Conservation (phyloP, 2,113 vertebrate species). For the Corythornis vintsioides region DNA sequence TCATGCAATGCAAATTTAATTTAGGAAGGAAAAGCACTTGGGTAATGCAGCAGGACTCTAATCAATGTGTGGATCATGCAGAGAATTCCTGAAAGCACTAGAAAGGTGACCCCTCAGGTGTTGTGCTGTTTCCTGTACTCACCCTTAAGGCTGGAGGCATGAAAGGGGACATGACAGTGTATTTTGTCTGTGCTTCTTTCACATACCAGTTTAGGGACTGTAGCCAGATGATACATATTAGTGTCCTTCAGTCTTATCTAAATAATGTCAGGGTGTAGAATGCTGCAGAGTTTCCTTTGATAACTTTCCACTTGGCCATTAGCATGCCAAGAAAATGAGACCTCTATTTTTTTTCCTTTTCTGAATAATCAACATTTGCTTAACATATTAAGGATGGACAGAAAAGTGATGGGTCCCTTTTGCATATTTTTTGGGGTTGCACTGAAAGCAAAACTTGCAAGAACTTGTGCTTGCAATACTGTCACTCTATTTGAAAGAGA, state of each 20-base stretch:
- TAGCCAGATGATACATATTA: neutral
- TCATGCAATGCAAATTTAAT: slow-evolving; percentile 18
- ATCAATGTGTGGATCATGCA: neutral
- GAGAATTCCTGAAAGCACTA: neutral
- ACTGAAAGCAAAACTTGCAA: neutral
- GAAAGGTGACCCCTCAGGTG: neutral
- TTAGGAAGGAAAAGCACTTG: neutral
- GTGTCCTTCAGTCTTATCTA: neutral
- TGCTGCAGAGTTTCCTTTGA: neutral
- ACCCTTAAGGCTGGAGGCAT: neutral
- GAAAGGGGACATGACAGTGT: neutral
- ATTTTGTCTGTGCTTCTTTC: neutral
- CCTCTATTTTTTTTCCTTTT: neutral
- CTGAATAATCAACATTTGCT: neutral
- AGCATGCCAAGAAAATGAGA: neutral
- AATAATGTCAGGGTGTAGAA: neutral
- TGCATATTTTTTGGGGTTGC: neutral
- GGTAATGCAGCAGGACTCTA: neutral
- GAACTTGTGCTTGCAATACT: neutral
- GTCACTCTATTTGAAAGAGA: neutral
- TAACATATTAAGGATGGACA: neutral
- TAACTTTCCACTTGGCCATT: neutral
- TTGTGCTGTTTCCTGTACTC: neutral
- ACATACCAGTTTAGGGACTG: neutral
- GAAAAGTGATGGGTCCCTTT: neutral